Conservation (phyloP, 30 jellyfish, hydroid and myxozoan species). For the Hydractinia echinata region DNA sequence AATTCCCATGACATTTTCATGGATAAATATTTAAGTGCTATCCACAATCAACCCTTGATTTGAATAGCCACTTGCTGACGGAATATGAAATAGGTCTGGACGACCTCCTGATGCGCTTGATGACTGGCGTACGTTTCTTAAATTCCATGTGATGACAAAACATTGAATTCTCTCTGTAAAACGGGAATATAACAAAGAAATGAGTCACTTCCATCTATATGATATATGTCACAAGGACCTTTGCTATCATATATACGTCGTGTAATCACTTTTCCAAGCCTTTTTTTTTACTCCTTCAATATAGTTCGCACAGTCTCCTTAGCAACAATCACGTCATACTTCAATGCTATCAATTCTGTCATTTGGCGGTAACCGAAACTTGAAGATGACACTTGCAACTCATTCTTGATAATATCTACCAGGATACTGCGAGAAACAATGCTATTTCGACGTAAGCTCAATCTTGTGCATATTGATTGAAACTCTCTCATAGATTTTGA, state of each 20-base stretch:
- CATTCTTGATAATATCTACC: neutral
- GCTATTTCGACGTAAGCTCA: neutral
- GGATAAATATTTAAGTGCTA: neutral
- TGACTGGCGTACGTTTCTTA: neutral
- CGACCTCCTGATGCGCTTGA: neutral
- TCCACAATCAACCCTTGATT: neutral
- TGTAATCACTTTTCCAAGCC: neutral
- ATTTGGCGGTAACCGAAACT: constrained; percentile 2
- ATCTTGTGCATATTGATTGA: neutral
- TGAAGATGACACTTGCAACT: neutral
- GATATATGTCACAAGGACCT: constrained; percentile 30
- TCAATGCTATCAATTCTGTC: neutral
- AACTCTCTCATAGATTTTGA: neutral
- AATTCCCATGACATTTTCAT: neutral
- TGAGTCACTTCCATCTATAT: constrained; percentile 19
- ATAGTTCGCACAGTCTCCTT: constrained; percentile 14
- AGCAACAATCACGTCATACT: constrained; percentile 13
- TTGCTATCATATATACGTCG: neutral
- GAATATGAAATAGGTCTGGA: constrained; percentile 5
- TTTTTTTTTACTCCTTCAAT: neutral
- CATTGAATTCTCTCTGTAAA: constrained; percentile 19
- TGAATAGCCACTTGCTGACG: neutral
- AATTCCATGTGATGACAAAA: neutral
- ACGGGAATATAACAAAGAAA: constrained; percentile 16
- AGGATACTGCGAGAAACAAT: neutral